phyloP scores from a whole-genome alignment of 2,113 vertebrate genomes.

The Eulemur rufifrons region DNA sequence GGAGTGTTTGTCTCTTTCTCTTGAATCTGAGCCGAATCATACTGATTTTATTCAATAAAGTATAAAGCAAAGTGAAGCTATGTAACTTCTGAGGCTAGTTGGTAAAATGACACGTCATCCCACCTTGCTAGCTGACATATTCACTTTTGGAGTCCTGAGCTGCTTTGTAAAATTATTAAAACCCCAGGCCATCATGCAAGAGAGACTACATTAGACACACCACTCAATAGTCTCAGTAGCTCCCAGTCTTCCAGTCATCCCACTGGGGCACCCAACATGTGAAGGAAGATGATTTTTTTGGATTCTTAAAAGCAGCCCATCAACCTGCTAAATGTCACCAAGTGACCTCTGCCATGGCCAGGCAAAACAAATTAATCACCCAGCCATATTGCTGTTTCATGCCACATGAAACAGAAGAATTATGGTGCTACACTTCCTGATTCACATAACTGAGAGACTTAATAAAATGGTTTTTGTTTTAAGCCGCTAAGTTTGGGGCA shows the following conservation, averaged over 20 bases:
- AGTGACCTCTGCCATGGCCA: not conserved
- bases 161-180: not conserved
- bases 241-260: not conserved
- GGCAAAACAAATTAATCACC: not conserved
- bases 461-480: not conserved
- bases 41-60: not conserved
- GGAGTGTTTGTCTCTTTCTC: not conserved
- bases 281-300: not conserved
- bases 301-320: not conserved
- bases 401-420: not conserved
- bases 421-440: not conserved
- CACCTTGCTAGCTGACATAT: not conserved
- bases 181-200: not conserved
- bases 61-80: not conserved
- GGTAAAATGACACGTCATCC: not conserved
- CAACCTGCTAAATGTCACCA: not conserved
- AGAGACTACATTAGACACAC: not conserved
- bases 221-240: not conserved
- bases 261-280: too few species aligned
- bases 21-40: not conserved
- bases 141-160: not conserved
- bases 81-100: not conserved
- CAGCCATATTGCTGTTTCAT: not conserved
- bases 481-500: not conserved
- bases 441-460: not conserved